These are phyloP conservation scores for Cheilosia variabilis DNA, from an alignment of 2,888 invertebrate species.

Conservation along the genomic window DNA sequence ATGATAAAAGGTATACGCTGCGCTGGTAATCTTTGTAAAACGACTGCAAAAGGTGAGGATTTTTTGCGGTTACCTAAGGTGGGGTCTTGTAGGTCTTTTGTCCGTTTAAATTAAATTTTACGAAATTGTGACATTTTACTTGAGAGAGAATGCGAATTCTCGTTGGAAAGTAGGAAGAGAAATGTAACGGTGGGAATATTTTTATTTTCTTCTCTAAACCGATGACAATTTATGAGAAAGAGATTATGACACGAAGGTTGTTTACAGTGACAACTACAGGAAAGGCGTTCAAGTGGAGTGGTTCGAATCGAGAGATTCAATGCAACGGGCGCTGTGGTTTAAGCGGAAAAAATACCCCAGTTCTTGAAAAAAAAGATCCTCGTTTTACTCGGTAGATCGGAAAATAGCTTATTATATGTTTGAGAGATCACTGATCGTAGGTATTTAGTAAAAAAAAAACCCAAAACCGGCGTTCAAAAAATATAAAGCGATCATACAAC, in stretches of 20 bases:
- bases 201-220: background rate
- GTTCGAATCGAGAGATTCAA: background rate
- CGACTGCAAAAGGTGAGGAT: conserved; percentile 61
- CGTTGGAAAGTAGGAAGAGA: background rate
- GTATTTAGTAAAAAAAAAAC: no score
- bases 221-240: conserved; percentile 22
- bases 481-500: no score
- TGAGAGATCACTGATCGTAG: no score
- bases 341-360: no score
- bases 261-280: background rate
- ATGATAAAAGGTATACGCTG: conserved; percentile 5
- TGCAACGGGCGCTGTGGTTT: no score
- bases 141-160: background rate
- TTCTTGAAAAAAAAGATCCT: no score
- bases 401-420: no score
- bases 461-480: no score
- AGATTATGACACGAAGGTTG: background rate
- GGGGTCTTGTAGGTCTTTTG: conserved; percentile 54
- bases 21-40: conserved; percentile 15
- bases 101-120: conserved; percentile 49
- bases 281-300: background rate
- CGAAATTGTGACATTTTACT: conserved; percentile 46
- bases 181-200: conserved; percentile 30
- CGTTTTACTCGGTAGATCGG: no score
- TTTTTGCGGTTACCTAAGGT: conserved; percentile 67